Percentiles rank a stretch among this genome's conserved stretches.
phyloP scores from a whole-genome alignment of 2,888 invertebrate species.

The Dione juno region DNA sequence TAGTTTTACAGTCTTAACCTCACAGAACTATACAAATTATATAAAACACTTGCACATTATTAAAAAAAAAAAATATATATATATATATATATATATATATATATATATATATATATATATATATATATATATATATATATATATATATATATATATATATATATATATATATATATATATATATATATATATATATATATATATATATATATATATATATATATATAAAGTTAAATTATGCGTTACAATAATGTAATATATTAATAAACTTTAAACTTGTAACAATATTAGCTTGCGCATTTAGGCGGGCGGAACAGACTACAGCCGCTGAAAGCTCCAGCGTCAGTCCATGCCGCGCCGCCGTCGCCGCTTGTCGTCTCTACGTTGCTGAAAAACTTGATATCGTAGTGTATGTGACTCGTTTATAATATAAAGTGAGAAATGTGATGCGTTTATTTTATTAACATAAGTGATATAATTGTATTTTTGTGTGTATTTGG shows the following conservation, averaged over 20 bases:
- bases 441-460: not conserved
- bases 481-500: constrained; percentile 12
- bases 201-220: not conserved
- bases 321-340: constrained; percentile 37
- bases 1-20: too few species aligned
- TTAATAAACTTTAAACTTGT: constrained; percentile 29
- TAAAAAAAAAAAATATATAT: too few species aligned
- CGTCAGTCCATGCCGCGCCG: constrained; percentile 41
- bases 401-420: constrained; percentile 10
- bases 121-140: too few species aligned
- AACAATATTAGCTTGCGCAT: constrained; percentile 36
- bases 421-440: not conserved
- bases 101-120: too few species aligned
- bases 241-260: constrained; percentile 1
- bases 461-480: not conserved
- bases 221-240: not conserved
- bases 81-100: too few species aligned
- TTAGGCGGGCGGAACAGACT: constrained; percentile 39
- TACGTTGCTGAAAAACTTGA: constrained; percentile 27
- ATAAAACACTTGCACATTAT: too few species aligned
- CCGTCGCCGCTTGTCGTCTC: constrained; percentile 22
- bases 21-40: too few species aligned
- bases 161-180: too few species aligned
- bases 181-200: too few species aligned
- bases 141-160: too few species aligned